These are phyloP conservation scores for Gobio occitaniae DNA, from an alignment of 2,797 vertebrate species.

Conservation along the genomic window DNA sequence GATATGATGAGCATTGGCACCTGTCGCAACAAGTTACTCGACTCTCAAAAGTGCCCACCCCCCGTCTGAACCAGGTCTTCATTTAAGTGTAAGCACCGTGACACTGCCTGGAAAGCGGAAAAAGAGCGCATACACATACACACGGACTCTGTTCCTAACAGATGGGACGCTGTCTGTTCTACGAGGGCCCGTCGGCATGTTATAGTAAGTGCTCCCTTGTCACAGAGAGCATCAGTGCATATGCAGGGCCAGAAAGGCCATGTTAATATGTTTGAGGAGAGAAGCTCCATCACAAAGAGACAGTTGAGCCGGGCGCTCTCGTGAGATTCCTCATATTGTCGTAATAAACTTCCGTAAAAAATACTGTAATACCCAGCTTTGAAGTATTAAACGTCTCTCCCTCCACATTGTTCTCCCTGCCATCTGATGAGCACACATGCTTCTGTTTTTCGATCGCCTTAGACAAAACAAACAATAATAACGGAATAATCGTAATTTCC, in stretches of 20 bases:
- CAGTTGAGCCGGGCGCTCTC: conserved; percentile 26
- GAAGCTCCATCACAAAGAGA: conserved; percentile 33
- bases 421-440: conserved; percentile 45
- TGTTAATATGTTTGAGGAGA: conserved; percentile 46
- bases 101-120: conserved; percentile 53
- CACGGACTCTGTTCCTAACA: conserved; percentile 40
- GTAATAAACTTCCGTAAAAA: conserved; percentile 35
- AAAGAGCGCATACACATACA: conserved; percentile 49
- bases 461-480: conserved; percentile 56
- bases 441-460: conserved; percentile 47
- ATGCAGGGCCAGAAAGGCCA: conserved; percentile 49
- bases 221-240: conserved; percentile 53
- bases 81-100: conserved; percentile 65
- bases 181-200: conserved; percentile 51
- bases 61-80: conserved; percentile 45
- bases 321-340: conserved; percentile 40
- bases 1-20: conserved; percentile 79
- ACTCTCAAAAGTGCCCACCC: conserved; percentile 59
- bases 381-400: conserved; percentile 33
- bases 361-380: conserved; percentile 32
- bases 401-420: conserved; percentile 29
- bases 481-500: conserved; percentile 53
- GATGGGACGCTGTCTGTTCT: conserved; percentile 49
- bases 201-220: conserved; percentile 62
- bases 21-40: conserved; percentile 75